Percentiles rank a stretch among this genome's conserved stretches.
Evolutionary conservation across 2,888 invertebrate genomes (phyloP).

Genomic region (Dicyrtoma fusca): DNA sequence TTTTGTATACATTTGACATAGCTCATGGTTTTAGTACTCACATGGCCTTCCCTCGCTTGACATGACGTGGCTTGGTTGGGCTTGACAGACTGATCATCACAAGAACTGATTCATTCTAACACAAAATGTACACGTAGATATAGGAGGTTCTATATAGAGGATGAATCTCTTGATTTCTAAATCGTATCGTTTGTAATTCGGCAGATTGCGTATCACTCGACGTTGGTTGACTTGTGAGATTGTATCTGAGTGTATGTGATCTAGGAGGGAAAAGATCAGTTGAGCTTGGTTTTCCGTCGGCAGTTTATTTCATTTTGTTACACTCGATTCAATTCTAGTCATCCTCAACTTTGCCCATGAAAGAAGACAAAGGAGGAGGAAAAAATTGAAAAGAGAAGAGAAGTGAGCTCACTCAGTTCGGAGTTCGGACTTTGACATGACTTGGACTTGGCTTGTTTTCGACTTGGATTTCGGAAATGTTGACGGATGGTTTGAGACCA

Average conservation of each 20-base stretch:
- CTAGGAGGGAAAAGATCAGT: background rate
- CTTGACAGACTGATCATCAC: no score
- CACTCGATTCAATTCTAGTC: constrained; percentile 26
- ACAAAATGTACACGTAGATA: no score
- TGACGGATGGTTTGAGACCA: constrained; percentile 28
- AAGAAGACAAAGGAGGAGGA: background rate
- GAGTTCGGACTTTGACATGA: constrained; percentile 31
- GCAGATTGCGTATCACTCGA: no score
- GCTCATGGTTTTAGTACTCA: no score
- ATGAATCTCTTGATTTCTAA: no score
- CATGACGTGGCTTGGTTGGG: no score
- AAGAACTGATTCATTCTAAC: no score
- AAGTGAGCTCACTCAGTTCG: constrained; percentile 7
- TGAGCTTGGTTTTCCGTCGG: constrained; percentile 3
- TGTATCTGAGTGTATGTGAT: background rate
- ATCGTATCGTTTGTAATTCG: no score
- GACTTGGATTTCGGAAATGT: constrained; percentile 19
- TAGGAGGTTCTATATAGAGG: no score
- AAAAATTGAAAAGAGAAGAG: constrained; percentile 8
- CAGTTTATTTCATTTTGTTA: constrained; percentile 29
- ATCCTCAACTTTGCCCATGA: background rate
- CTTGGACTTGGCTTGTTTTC: constrained; percentile 13
- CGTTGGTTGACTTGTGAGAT: no score
- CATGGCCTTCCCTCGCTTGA: no score
- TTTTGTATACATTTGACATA: no score